These are phyloP conservation scores for Cetoscarus ocellatus DNA, from an alignment of 2,797 vertebrate genomes.

Conservation along the genomic window DNA sequence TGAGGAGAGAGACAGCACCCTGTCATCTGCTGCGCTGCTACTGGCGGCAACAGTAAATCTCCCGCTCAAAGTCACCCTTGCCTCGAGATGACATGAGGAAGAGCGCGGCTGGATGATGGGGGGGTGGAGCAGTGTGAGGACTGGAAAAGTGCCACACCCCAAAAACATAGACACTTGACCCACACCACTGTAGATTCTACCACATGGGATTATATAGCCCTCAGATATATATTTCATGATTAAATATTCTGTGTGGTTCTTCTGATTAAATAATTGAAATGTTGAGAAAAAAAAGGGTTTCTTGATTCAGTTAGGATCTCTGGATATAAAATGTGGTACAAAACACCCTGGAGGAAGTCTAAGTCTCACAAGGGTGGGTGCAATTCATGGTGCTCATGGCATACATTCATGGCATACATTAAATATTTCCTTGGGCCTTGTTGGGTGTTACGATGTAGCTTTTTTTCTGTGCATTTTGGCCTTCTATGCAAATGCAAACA, in stretches of 20 bases:
- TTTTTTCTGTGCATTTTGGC: too few species aligned
- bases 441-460: too few species aligned
- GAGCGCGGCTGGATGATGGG: slow-evolving; percentile 2
- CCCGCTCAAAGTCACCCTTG: slow-evolving; percentile 69
- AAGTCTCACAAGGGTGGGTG: background rate
- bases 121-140: slow-evolving; percentile 1
- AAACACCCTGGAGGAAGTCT: background rate
- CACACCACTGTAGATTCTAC: background rate
- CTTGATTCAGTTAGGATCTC: background rate
- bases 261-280: slow-evolving; percentile 29
- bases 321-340: background rate
- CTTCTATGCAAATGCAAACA: too few species aligned
- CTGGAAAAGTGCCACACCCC: background rate
- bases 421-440: too few species aligned
- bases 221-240: background rate
- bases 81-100: slow-evolving; percentile 18
- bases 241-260: background rate
- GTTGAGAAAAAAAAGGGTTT: background rate
- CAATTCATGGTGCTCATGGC: background rate
- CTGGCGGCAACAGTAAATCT: slow-evolving; percentile 72
- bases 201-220: background rate
- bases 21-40: slow-evolving; percentile 67
- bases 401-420: too few species aligned
- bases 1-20: slow-evolving; percentile 67
- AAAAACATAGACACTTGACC: background rate